Base-by-base conservation (phyloP, 2,888 invertebrate species). In the Meloe dianella region DNA sequence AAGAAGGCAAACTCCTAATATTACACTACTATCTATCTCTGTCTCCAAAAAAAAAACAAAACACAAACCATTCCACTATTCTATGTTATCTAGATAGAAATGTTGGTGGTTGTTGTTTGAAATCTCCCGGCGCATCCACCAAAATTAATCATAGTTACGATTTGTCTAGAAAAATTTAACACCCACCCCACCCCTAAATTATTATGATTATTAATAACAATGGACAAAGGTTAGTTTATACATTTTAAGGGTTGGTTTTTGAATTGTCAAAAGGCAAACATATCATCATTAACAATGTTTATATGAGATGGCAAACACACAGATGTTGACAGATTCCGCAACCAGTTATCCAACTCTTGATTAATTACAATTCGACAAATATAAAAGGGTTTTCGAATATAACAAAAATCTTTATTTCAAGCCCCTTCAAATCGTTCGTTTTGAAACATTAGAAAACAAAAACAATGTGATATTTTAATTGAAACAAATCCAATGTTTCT, bases 251-350 rank as follows among this genome's bases (percentile, higher is more conserved):
- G 41, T n/a, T 35, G 35, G 7, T n/a, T 41, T 41, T n/a, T n/a
- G 20, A 47, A 47, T 20, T 47, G 47, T 47, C n/a, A 47, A 47
- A 47, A 20, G 47, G 20, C 47, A 47, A 47, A 47, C 47, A 47
- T 47, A 47, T 47, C 20, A 47, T 47, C 20, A 47, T 47, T 41
- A 41, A 41, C 47, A 47, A 20, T 20, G 47, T 47, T n/a, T n/a
- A n/a, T 22, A 47, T 47, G 47, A 47, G 47, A n/a, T n/a, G n/a
- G 20, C 17, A 47, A 47, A 9, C 47, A 41, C 2, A 6, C 35
- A 41, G 47, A 47, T 47, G 47, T 47, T 47, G 47, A 47, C 47
- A 47, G 47, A 47, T 47, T 47, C 20, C 47, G 9, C n/a, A 47
- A 20, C 47, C 47, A 20, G 17, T 47, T 47, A 4, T 47, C 47